A percentile compares a stretch with the other conserved stretches of the same genome.
These are phyloP conservation scores for Takifugu ocellatus DNA, from an alignment of 2,797 vertebrate genomes.

Conservation along the genomic window DNA sequence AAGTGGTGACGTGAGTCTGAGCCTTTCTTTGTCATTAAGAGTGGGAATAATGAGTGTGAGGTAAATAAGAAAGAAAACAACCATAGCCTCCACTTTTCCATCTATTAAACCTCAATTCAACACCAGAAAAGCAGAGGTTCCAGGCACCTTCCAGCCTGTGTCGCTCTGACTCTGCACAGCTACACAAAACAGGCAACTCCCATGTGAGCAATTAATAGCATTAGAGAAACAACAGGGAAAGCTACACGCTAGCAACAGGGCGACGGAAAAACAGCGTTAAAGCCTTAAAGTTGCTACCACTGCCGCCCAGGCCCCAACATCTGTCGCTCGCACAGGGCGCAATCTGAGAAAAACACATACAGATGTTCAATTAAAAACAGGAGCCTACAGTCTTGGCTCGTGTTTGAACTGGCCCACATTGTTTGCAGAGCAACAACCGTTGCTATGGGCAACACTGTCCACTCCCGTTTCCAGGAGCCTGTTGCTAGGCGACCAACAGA, in stretches of 20 bases:
- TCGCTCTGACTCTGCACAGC: conserved; percentile 30
- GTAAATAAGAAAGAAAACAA: conserved; percentile 11
- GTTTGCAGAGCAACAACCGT: conserved; percentile 97
- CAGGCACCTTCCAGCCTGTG: conserved; percentile 20
- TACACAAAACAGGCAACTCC: conserved; percentile 29
- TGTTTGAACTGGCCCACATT: conserved; percentile 88
- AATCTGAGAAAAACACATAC: conserved; percentile 85
- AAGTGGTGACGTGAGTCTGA: conserved; percentile 34
- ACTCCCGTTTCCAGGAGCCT: conserved; percentile 87
- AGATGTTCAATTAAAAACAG: conserved; percentile 90
- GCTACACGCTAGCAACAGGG: neutral
- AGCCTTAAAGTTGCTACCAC: conserved; percentile 4
- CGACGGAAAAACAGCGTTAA: neutral
- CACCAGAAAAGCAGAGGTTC: conserved; percentile 25
- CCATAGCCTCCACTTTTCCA: conserved; percentile 31
- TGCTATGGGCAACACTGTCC: conserved; percentile 89
- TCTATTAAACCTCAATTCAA: conserved; percentile 50
- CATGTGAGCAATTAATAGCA: conserved; percentile 42
- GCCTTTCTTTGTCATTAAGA: conserved; percentile 34
- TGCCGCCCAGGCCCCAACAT: conserved; percentile 53
- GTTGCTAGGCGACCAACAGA: conserved; percentile 89
- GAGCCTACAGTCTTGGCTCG: conserved; percentile 80
- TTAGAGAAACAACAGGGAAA: conserved; percentile 9
- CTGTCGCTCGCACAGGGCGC: conserved; percentile 66
- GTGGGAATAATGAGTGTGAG: conserved; percentile 20